phyloP scores from a whole-genome alignment of 2,888 invertebrate genomes.

The Spicauda simplicius region DNA sequence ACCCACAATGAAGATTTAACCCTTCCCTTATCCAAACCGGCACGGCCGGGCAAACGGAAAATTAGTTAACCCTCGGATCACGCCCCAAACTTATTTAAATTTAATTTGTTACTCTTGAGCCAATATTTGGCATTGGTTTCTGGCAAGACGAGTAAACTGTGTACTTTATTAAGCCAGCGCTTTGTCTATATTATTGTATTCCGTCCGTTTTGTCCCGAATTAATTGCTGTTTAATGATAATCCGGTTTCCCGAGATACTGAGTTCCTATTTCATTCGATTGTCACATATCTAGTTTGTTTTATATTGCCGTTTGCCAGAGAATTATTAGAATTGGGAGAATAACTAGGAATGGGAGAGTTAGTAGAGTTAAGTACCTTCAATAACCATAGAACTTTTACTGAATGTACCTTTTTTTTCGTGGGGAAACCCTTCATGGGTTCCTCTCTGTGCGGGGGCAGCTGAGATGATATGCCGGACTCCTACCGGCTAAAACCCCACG shows the following conservation, averaged over 20 bases:
- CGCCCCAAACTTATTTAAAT: slow-evolving; percentile 44
- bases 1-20: not conserved
- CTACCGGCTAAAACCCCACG: too few relatives aligned
- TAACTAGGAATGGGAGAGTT: too few relatives aligned
- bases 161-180: slow-evolving; percentile 35
- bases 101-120: slow-evolving; percentile 49
- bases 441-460: too few relatives aligned
- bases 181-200: slow-evolving; percentile 31
- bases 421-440: too few relatives aligned
- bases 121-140: slow-evolving; percentile 50
- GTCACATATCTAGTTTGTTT: too few relatives aligned
- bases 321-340: too few relatives aligned
- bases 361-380: too few relatives aligned
- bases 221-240: slow-evolving; percentile 36
- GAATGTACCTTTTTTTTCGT: too few relatives aligned
- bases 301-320: too few relatives aligned
- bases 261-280: not conserved
- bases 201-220: slow-evolving; percentile 23
- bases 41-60: slow-evolving; percentile 21
- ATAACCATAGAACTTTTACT: too few relatives aligned
- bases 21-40: not conserved
- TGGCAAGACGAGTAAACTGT: slow-evolving; percentile 35
- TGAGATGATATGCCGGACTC: too few relatives aligned
- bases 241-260: slow-evolving; percentile 4
- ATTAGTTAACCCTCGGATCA: slow-evolving; percentile 37